These are phyloP conservation scores for Cydia pomonella DNA, from an alignment of 1,140 invertebrate species.

Conservation along the genomic window DNA sequence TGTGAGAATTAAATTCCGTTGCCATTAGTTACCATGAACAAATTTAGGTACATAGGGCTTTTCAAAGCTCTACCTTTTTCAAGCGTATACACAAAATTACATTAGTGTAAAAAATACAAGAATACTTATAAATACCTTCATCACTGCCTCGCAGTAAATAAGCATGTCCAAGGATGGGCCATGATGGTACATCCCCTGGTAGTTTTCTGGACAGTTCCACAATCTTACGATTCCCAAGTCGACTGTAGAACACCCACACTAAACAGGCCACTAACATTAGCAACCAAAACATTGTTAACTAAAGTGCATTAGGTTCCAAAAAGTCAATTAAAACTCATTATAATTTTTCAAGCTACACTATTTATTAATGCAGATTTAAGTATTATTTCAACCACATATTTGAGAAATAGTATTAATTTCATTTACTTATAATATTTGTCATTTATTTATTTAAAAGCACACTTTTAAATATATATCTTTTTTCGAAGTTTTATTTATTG, in stretches of 20 bases:
- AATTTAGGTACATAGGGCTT: too few relatives aligned
- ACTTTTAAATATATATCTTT: too few relatives aligned
- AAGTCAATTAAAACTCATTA: neutral
- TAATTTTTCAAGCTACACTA: neutral
- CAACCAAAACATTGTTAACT: constrained; percentile 4
- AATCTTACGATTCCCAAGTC: neutral
- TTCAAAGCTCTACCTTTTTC: too few relatives aligned
- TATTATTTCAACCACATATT: neutral
- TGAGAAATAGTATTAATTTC: too few relatives aligned
- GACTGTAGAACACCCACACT: neutral
- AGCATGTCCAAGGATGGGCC: constrained; percentile 28
- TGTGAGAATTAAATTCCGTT: too few relatives aligned
- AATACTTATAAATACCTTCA: constrained; percentile 8
- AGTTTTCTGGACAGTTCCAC: constrained; percentile 1
- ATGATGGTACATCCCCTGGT: neutral
- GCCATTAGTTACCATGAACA: too few relatives aligned
- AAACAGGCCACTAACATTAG: neutral
- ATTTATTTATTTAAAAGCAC: too few relatives aligned
- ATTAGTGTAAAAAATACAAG: too few relatives aligned
- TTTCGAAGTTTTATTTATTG: too few relatives aligned
- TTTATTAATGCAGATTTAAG: neutral
- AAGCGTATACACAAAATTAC: too few relatives aligned
- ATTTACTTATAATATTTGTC: too few relatives aligned
- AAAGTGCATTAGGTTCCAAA: neutral
- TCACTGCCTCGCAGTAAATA: constrained; percentile 13